Evolutionary conservation across 1,140 invertebrate genomes (phyloP), one percentile per base, ranked within the genome.

Genomic region (Platyura marginata): DNA sequence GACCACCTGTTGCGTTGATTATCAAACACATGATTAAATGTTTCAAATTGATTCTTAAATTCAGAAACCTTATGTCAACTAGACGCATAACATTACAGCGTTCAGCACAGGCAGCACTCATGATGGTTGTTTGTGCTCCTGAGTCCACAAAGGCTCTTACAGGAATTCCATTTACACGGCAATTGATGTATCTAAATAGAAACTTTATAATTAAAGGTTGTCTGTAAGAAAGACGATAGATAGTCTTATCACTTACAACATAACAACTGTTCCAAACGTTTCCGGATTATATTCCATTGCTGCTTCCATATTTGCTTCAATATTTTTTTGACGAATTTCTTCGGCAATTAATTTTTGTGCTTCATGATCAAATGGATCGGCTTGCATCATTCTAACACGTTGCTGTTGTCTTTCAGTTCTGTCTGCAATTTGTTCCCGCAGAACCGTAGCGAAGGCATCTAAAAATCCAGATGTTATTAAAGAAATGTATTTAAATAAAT

Each of bases 111-210:
- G 75, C 77, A 40, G 84, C 78, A 15, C 87, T 91, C 88, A 94
- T 94, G 39, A 94, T 92, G 18, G 89, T 94, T 1, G 87, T 84
- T 65, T 94, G 89, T 32, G 89, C 89, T 40, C 87, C 86, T 48
- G 91, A 96, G 66, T 98, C 93, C 46, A 98, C 93, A 63, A 98
- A 98, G 5, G 94, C 93, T 67, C 96, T 96, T 0, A 97, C 90
- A 9, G 85, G 84, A 63, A 85, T 78, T 47, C 91, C 92, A 67
- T 98, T 97, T 1, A 98, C 90, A 65, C 79, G 81, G 56, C 89
- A 93, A 59, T 93, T 86, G 42, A 98, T 93, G 55, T 97, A 61
- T 0, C 57, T 60, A 21, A 6, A 47, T 33, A 42, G 25, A 29
- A 6, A 29, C 13, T 29, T 29, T 29, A 8, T 29, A 29, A 13